Conservation (phyloP, 2,888 invertebrate species). For the Blastobasis lacticolella region DNA sequence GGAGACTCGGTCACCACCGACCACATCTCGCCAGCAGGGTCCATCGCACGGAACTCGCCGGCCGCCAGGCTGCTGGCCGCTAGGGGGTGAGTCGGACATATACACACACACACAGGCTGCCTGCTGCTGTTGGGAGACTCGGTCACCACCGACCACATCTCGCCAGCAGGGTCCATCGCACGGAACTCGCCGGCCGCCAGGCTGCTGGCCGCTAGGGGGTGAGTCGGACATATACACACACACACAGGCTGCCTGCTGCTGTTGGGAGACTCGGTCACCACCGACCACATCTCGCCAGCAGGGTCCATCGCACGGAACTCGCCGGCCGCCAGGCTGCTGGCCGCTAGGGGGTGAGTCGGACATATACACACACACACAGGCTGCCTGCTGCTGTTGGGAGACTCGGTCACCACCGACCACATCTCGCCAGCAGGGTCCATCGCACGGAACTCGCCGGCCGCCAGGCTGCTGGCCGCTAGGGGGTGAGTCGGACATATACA, state of each 20-base stretch:
- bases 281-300: constrained; percentile 99
- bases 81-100: constrained; percentile 79
- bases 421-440: constrained; percentile 99
- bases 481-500: no score
- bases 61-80: constrained; percentile 87
- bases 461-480: constrained; percentile 81
- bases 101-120: no score
- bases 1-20: constrained; percentile 99
- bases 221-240: no score
- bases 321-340: constrained; percentile 90
- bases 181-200: constrained; percentile 94
- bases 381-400: constrained; percentile 90
- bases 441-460: constrained; percentile 94
- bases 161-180: constrained; percentile 98
- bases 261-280: constrained; percentile 97
- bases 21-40: constrained; percentile 98
- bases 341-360: constrained; percentile 78
- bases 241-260: constrained; percentile 89
- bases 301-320: constrained; percentile 97
- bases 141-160: constrained; percentile 99
- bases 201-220: constrained; percentile 83
- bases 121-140: constrained; percentile 94
- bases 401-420: constrained; percentile 99
- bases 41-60: constrained; percentile 95
- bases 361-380: no score